A percentile compares a stretch with the other conserved stretches of the same genome.
These are phyloP conservation scores for Apis dorsata DNA, from an alignment of 1,140 invertebrate species.

Conservation along the genomic window DNA sequence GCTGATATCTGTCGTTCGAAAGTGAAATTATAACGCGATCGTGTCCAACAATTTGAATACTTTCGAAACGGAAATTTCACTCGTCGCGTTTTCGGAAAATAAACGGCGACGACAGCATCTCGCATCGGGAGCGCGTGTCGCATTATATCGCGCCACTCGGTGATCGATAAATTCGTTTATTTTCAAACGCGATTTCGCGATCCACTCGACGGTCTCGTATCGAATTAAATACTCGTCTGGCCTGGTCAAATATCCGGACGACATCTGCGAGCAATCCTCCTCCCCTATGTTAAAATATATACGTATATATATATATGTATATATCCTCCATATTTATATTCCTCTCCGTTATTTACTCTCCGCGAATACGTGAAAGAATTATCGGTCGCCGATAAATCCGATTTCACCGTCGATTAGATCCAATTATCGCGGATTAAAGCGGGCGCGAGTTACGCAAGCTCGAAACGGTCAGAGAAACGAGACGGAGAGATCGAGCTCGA, in stretches of 20 bases:
- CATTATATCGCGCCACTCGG: background rate
- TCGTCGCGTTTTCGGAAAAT: conserved; percentile 36
- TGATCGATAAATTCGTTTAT: conserved; percentile 58
- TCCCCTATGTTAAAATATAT: background rate
- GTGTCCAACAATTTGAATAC: too few relatives aligned
- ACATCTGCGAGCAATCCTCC: conserved; percentile 58
- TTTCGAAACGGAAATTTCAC: background rate
- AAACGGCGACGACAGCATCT: conserved; percentile 27
- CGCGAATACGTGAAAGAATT: too few relatives aligned
- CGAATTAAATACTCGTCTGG: conserved; percentile 61
- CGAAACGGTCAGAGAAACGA: background rate
- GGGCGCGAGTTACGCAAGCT: conserved; percentile 17
- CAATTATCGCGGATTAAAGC: conserved; percentile 49
- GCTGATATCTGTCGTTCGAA: too few relatives aligned
- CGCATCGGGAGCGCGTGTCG: background rate
- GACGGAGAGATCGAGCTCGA: background rate
- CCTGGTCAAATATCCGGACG: conserved; percentile 45
- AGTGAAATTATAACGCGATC: too few relatives aligned
- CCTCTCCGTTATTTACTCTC: background rate
- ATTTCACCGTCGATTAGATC: conserved; percentile 50
- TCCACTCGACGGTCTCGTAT: conserved; percentile 43
- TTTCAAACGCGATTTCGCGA: conserved; percentile 45
- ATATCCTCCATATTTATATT: conserved; percentile 49
- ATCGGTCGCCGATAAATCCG: conserved; percentile 51
- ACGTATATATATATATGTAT: background rate